These are phyloP conservation scores for Sesia apiformis DNA, from an alignment of 2,888 invertebrate genomes.

Conservation along the genomic window DNA sequence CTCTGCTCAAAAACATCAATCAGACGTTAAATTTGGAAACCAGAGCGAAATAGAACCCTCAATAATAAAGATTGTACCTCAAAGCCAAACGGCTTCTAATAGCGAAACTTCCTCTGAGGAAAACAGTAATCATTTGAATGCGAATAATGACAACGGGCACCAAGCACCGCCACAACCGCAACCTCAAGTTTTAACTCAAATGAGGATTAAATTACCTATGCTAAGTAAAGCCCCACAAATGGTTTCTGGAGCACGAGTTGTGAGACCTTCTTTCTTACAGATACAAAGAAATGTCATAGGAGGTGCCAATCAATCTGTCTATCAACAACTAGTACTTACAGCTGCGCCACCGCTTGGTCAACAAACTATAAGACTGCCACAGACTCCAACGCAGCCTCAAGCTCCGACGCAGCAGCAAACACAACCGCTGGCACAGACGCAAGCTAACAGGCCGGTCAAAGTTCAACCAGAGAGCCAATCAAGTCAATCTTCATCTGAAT, in stretches of 20 bases:
- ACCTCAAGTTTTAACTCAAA: conserved; percentile 64
- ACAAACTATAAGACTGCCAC: conserved; percentile 55
- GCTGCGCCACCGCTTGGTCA: conserved; percentile 62
- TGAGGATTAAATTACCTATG: conserved; percentile 70
- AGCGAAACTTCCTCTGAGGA: conserved; percentile 39
- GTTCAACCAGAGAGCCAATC: conserved; percentile 43
- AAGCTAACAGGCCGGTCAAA: conserved; percentile 35
- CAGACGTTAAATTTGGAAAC: conserved; percentile 30
- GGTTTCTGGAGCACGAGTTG: conserved; percentile 73
- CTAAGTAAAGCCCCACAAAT: conserved; percentile 69
- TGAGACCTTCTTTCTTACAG: conserved; percentile 72
- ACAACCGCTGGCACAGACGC: conserved; percentile 27
- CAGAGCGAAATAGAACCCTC: conserved; percentile 53
- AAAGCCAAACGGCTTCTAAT: conserved; percentile 35
- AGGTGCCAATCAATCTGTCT: conserved; percentile 68
- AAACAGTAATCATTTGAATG: conserved; percentile 29
- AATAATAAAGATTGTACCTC: conserved; percentile 64
- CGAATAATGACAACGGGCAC: conserved; percentile 35
- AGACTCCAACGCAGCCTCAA: conserved; percentile 10
- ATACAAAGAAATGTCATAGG: conserved; percentile 77
- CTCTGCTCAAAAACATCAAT: conserved; percentile 46
- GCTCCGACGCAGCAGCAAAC: neutral
- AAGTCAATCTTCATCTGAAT: conserved; percentile 57
- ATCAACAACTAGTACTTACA: conserved; percentile 66
- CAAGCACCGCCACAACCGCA: conserved; percentile 17